Base-by-base conservation (phyloP, 1,140 invertebrate genomes). In the Drosophila sp. region DNA sequence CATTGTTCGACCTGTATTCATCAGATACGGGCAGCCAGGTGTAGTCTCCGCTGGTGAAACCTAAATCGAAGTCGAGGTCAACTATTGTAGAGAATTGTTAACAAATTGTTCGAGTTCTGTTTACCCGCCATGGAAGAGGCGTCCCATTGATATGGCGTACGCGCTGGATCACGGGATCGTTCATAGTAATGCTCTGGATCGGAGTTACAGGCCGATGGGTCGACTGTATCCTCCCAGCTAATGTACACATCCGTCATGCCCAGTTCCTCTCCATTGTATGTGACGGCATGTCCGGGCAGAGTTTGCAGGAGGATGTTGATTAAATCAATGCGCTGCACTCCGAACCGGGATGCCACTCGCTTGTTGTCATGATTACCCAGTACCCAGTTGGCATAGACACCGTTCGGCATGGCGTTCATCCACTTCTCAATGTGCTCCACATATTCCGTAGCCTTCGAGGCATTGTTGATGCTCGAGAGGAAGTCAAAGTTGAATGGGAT, bases 241-340 rank as follows among this genome's bases (percentile, higher is more conserved):
- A 94, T 92, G n/a, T 63, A 79, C 0, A 93, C 94, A 90, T 97
- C 94, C 7, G 93, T 92, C 95, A 97, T 97, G 0, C 95, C 96
- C 14, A 97, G 94, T 91, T 97, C 97, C 91, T 97, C 96, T 8
- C 96, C 96, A 83, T 96, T 94, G 89, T 96, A 96, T 34, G 94
- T 93, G 11, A 96, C 92, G 0, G 94, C 93, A 11, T 95, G 93
- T 0, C 96, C 96, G 0, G 95, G 94, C 40, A 96, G 80, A 0
- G 95, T 90, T 62, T 94, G 91, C 4, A 93, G 92, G 18, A 96
- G 76, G 84, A 95, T 95, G 61, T 95, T 93, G 6, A 95, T 91
- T n/a, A 93, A 92, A 91, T 96, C 96, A 0, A 95, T 94, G 71
- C 95, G 92, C 40, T 94, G 93, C 0, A 91, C 64, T 2, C 95